phyloP scores from a whole-genome alignment of 92 coral and sea anemone genomes.

The Virgularia gustaviana region DNA sequence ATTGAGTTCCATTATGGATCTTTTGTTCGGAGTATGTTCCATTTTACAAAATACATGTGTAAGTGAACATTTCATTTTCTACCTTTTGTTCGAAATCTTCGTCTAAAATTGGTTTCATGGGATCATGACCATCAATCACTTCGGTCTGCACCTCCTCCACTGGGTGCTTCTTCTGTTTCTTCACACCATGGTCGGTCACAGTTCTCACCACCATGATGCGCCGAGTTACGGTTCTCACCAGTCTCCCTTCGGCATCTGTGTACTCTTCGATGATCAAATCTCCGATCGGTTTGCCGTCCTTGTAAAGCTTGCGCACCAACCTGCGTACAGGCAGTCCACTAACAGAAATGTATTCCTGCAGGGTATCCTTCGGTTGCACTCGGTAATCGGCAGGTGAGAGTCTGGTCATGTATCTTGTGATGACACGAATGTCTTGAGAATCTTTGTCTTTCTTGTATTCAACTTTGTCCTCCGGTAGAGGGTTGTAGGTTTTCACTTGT shows the following conservation, averaged over 20 bases:
- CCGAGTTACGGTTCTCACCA: conserved; percentile 33
- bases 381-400: background rate
- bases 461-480: conserved; percentile 3
- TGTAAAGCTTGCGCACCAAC: conserved; percentile 9
- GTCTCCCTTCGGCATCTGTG: conserved; percentile 43
- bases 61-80: too few relatives aligned
- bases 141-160: background rate
- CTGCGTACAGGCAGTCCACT: conserved; percentile 49
- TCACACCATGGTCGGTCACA: conserved; percentile 5
- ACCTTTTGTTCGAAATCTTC: conserved; percentile 6
- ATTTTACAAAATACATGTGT: too few relatives aligned
- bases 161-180: background rate
- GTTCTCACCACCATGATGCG: conserved; percentile 1
- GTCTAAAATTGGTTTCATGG: background rate
- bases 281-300: background rate
- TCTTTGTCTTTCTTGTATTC: background rate
- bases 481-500: background rate
- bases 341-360: conserved; percentile 55
- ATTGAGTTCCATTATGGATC: too few relatives aligned
- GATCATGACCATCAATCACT: background rate
- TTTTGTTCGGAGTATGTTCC: too few relatives aligned
- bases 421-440: background rate
- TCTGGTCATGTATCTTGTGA: background rate
- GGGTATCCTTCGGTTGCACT: background rate
- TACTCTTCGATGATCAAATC: conserved; percentile 30